These are phyloP conservation scores for Monochamus saltuarius DNA, from an alignment of 1,140 invertebrate genomes.

Conservation along the genomic window DNA sequence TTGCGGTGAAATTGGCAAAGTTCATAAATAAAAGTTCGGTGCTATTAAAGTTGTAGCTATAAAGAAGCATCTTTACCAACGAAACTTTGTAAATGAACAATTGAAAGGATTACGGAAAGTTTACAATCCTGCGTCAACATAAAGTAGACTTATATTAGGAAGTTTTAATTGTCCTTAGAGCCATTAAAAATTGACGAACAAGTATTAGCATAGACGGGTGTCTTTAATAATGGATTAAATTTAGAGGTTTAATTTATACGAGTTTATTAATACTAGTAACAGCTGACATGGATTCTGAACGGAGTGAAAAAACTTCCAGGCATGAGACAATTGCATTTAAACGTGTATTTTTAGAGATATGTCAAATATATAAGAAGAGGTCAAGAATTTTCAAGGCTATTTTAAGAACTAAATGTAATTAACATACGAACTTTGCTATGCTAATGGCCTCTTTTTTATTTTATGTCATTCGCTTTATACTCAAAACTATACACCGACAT, in stretches of 20 bases:
- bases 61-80: constrained; percentile 25
- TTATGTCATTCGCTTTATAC: neutral
- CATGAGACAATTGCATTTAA: constrained; percentile 38
- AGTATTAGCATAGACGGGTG: constrained; percentile 42
- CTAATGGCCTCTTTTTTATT: constrained; percentile 34
- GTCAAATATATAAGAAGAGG: constrained; percentile 37
- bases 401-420: constrained; percentile 38
- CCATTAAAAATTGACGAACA: constrained; percentile 47
- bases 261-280: constrained; percentile 7
- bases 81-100: constrained; percentile 43
- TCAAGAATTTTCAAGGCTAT: constrained; percentile 40
- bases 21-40: constrained; percentile 14
- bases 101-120: constrained; percentile 43
- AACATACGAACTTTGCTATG: constrained; percentile 32
- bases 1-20: too few species aligned
- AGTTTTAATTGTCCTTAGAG: constrained; percentile 47
- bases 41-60: constrained; percentile 10
- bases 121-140: constrained; percentile 29
- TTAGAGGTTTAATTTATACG: too few species aligned
- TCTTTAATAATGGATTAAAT: constrained; percentile 37
- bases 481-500: too few species aligned
- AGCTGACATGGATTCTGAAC: constrained; percentile 10
- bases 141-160: constrained; percentile 43
- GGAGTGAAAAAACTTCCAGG: constrained; percentile 14
- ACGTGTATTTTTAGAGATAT: constrained; percentile 37